A percentile compares a stretch with the other conserved stretches of the same genome.
phyloP scores from a whole-genome alignment of 2,888 invertebrate species.

The Ennomos fuscantarius region DNA sequence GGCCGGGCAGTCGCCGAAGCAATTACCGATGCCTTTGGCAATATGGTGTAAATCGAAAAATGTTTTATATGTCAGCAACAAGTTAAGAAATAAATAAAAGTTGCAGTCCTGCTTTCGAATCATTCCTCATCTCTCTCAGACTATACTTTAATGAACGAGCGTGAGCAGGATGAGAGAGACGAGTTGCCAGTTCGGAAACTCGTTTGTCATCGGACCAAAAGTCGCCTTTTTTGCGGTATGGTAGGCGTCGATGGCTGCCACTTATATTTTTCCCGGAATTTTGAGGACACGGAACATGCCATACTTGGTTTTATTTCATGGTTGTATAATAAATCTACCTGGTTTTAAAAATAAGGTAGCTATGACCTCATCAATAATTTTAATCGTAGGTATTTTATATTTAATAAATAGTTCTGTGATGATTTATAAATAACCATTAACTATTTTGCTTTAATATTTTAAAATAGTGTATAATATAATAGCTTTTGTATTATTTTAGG shows the following conservation, averaged over 20 bases:
- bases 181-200: slow-evolving; percentile 73
- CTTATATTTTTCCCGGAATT: slow-evolving; percentile 70
- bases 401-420: not conserved
- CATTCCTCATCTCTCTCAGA: slow-evolving; percentile 46
- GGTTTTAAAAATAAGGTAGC: slow-evolving; percentile 19
- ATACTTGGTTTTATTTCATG: slow-evolving; percentile 36
- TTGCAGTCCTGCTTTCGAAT: slow-evolving; percentile 63
- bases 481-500: too few relatives aligned
- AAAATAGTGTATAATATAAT: too few relatives aligned
- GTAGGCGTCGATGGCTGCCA: slow-evolving; percentile 74
- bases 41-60: slow-evolving; percentile 69
- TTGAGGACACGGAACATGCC: slow-evolving; percentile 53
- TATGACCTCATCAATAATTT: slow-evolving; percentile 20
- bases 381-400: slow-evolving; percentile 9
- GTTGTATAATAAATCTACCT: slow-evolving; percentile 31
- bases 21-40: slow-evolving; percentile 63
- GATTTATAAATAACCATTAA: too few relatives aligned
- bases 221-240: slow-evolving; percentile 64
- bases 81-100: slow-evolving; percentile 83
- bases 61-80: slow-evolving; percentile 73
- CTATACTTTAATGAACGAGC: slow-evolving; percentile 20
- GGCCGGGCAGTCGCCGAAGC: slow-evolving; percentile 58
- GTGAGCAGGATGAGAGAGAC: slow-evolving; percentile 56
- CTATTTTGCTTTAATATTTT: too few relatives aligned
- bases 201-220: slow-evolving; percentile 76